Base-by-base conservation (phyloP, 1,140 invertebrate species). In the Drosophila asahinai region DNA sequence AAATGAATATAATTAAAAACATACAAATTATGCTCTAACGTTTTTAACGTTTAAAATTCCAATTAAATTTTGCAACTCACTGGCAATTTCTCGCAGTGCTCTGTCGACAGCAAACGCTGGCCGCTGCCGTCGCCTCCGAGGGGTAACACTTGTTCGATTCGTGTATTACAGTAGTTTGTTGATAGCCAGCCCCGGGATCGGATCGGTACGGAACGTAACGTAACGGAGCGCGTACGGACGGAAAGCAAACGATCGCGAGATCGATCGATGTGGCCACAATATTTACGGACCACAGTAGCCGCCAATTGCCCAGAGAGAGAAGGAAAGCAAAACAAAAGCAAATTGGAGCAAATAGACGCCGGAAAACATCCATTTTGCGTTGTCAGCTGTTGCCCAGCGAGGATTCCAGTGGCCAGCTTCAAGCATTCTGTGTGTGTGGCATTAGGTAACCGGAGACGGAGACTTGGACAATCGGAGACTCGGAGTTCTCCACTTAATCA, bases 101-200 rank as follows among this genome's bases (percentile, higher is more conserved):
- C 5, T 19, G 48, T 14, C 57, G 49, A 65, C 42, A 27, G 33
- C 43, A 36, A 36, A 30, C 42, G 57, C 67, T 61, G 54, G 45
- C 40, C 66, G 48, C 30, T 42, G 67, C 52, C 66, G 43, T 79
- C 48, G 67, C 61, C 27, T 19, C 68, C 77, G 67, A 84, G 65
- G 81, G 84, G 86, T 81, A 87, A 87, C 84, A 87, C 84, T 87
- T 87, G 84, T 87, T 87, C 84, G 81, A 89, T 75, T 87, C 84
- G 84, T 87, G 84, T 87, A 87, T 87, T 87, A 90, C 84, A 87
- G 84, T 87, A 87, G 84, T 87, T 87, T 87, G 81, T 90, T 87
- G 86, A 87, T 87, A 90, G 84, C 84, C 86, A 74, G 68, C 74
- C 63, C 48, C 66, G 77, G 42, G 84, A 55, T 64, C 82, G 82